These are phyloP conservation scores for Misgurnus mizolepis DNA, from an alignment of 2,113 vertebrate species.

Conservation along the genomic window DNA sequence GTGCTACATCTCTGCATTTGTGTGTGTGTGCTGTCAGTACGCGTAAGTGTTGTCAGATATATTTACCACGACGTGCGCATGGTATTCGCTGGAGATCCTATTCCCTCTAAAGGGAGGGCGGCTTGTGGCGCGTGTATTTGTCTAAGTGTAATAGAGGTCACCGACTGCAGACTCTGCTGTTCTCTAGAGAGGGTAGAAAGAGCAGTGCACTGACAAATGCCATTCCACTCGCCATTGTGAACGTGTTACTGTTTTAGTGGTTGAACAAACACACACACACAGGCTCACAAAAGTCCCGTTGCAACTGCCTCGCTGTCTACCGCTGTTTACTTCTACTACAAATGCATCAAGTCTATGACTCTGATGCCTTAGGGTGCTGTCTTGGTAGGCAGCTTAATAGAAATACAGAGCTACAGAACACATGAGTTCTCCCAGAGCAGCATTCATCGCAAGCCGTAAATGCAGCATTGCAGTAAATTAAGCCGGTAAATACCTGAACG, in stretches of 20 bases:
- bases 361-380: neutral
- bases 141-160: slow-evolving; percentile 69
- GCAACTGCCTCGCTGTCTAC: too few relatives aligned
- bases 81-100: slow-evolving; percentile 10
- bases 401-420: neutral
- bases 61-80: slow-evolving; percentile 17
- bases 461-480: neutral
- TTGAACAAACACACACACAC: slow-evolving; percentile 8
- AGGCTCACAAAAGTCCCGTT: neutral
- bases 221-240: slow-evolving; percentile 51
- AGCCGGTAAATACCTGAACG: neutral
- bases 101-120: slow-evolving; percentile 17
- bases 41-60: slow-evolving; percentile 30
- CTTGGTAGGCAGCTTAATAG: neutral
- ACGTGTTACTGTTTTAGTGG: slow-evolving; percentile 21
- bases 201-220: slow-evolving; percentile 57
- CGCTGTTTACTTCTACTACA: too few relatives aligned
- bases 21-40: slow-evolving; percentile 14
- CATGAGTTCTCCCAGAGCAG: neutral
- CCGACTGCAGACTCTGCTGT: slow-evolving; percentile 50
- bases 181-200: slow-evolving; percentile 54
- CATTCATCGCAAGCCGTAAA: neutral
- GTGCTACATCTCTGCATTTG: neutral
- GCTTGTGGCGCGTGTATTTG: slow-evolving; percentile 61
- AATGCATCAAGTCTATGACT: too few relatives aligned